Percentiles rank a stretch among this genome's conserved stretches.
Conservation (phyloP, 2,888 invertebrate species). For the Sabellastarte sp. region DNA sequence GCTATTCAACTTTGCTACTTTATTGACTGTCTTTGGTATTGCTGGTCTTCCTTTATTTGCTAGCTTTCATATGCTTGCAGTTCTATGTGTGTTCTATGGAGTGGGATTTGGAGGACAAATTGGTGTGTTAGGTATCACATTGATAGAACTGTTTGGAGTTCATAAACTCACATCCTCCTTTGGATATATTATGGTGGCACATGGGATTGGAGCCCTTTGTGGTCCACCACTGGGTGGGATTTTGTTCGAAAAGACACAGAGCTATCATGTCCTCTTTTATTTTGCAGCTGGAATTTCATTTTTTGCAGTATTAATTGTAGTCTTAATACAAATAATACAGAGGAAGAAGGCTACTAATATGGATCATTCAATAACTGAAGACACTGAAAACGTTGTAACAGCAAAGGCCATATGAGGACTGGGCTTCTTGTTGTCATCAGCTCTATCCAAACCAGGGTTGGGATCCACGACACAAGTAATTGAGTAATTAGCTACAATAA, state of each 20-base stretch:
- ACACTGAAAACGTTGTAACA: too few relatives aligned
- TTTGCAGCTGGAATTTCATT: background rate
- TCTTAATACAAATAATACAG: too few relatives aligned
- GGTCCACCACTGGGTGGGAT: slow-evolving; percentile 1
- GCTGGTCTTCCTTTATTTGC: background rate
- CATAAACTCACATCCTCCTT: background rate
- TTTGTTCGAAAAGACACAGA: background rate
- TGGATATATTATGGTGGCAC: background rate
- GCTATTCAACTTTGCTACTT: background rate
- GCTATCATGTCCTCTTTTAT: background rate
- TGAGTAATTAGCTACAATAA: too few relatives aligned
- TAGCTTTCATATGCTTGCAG: background rate
- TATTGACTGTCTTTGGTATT: background rate
- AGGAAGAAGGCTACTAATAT: too few relatives aligned
- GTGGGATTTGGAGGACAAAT: background rate
- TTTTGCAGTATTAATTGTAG: too few relatives aligned
- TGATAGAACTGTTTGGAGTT: background rate
- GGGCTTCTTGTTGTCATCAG: too few relatives aligned
- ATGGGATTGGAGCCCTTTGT: background rate
- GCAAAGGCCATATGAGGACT: too few relatives aligned
- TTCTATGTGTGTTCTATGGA: background rate
- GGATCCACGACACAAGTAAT: too few relatives aligned
- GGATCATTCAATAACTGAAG: too few relatives aligned
- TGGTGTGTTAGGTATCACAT: background rate
- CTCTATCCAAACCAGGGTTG: too few relatives aligned